phyloP scores from a whole-genome alignment of 2,797 vertebrate species.

The Siniperca scherzeri region DNA sequence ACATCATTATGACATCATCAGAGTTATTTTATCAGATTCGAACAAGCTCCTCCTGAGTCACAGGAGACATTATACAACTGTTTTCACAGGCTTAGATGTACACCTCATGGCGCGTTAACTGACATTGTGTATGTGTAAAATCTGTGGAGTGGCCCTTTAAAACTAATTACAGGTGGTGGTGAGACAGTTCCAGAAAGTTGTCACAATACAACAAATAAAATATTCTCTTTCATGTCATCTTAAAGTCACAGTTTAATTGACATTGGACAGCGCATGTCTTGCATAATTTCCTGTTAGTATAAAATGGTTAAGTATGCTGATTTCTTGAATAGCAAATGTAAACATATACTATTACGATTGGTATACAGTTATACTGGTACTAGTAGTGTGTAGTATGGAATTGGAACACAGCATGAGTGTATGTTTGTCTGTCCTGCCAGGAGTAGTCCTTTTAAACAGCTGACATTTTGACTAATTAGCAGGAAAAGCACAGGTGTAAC shows the following conservation, averaged over 20 bases:
- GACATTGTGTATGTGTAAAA: too few species aligned
- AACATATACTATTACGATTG: neutral
- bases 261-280: neutral
- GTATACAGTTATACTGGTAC: neutral
- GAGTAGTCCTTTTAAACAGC: neutral
- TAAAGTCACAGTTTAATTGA: conserved; percentile 2
- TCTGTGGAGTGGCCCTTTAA: too few species aligned
- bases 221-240: neutral
- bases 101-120: too few species aligned
- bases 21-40: too few species aligned
- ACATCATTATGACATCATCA: neutral
- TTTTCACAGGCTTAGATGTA: too few species aligned
- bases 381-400: conserved; percentile 2
- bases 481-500: conserved; percentile 1
- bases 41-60: too few species aligned
- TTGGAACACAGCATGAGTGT: neutral
- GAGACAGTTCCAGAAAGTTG: neutral
- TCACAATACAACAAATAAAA: neutral
- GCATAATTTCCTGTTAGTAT: neutral
- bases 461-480: conserved; percentile 5
- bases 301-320: neutral
- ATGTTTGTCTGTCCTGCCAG: neutral
- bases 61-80: too few species aligned
- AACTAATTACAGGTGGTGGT: too few species aligned
- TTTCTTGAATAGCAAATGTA: neutral